phyloP scores from a whole-genome alignment of 2,888 invertebrate species.

The Sesamia inferens region DNA sequence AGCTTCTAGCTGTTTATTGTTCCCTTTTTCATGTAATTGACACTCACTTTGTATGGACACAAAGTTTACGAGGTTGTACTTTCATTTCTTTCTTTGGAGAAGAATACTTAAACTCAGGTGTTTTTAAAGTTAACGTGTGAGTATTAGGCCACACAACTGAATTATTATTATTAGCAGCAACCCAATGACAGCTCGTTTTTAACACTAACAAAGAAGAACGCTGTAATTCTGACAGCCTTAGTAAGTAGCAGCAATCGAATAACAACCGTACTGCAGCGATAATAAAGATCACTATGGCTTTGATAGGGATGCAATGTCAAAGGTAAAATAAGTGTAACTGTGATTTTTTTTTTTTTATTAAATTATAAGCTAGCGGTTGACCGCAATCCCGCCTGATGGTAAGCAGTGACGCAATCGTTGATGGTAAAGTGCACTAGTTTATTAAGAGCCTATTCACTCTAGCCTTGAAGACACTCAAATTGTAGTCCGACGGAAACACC shows the following conservation, averaged over 20 bases:
- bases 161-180: slow-evolving; percentile 4
- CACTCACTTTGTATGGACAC: slow-evolving; percentile 57
- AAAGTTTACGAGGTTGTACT: slow-evolving; percentile 48
- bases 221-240: neutral
- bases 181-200: neutral
- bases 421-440: too few species aligned
- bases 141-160: slow-evolving; percentile 11
- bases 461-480: too few species aligned
- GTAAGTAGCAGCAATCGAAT: neutral
- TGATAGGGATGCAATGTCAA: neutral
- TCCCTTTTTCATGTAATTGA: slow-evolving; percentile 63
- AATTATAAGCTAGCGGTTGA: too few species aligned
- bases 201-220: neutral
- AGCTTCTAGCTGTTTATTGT: slow-evolving; percentile 55
- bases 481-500: too few species aligned
- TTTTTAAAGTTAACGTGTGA: slow-evolving; percentile 33
- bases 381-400: too few species aligned
- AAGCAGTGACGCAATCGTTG: too few species aligned
- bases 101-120: slow-evolving; percentile 33
- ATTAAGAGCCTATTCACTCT: too few species aligned
- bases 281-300: neutral
- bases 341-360: too few species aligned
- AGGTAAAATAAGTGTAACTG: neutral
- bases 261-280: neutral
- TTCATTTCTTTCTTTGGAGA: slow-evolving; percentile 38